Evolutionary conservation across 2,797 vertebrate genomes (phyloP).

Genomic region (Distichodus sexfasciatus): DNA sequence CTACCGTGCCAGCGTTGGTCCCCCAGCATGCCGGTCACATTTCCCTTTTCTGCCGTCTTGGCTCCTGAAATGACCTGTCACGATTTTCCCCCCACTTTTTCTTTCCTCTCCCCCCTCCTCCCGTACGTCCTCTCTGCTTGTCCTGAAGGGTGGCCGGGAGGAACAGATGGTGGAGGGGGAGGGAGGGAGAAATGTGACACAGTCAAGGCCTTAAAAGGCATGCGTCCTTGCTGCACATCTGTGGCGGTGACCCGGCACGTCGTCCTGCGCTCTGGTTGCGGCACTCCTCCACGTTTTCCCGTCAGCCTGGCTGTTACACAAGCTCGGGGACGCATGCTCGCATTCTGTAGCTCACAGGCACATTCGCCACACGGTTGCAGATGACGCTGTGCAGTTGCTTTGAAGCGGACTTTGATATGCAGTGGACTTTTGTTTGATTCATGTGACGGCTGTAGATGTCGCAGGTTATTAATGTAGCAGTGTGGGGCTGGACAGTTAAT

Average conservation of each 20-base stretch:
- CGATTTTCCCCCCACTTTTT: neutral
- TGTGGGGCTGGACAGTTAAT: too few species aligned
- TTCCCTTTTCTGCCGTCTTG: conserved; percentile 67
- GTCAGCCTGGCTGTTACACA: conserved; percentile 45
- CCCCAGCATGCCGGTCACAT: conserved; percentile 41
- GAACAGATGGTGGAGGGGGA: neutral
- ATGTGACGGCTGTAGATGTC: neutral
- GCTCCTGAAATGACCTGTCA: conserved; percentile 50
- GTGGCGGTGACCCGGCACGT: conserved; percentile 3
- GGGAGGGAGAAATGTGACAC: conserved; percentile 8
- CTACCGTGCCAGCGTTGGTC: conserved; percentile 37
- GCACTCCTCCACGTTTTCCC: neutral
- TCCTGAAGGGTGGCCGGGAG: neutral
- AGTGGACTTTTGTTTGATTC: too few species aligned
- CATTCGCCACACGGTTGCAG: conserved; percentile 27
- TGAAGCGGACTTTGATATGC: too few species aligned
- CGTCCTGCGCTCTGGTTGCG: conserved; percentile 40
- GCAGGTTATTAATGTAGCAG: too few species aligned
- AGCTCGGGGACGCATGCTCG: conserved; percentile 5
- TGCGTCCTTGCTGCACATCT: conserved; percentile 11
- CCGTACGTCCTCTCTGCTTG: neutral
- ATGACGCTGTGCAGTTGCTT: neutral
- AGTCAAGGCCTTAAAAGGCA: conserved; percentile 19
- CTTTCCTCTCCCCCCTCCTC: neutral
- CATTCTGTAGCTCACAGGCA: conserved; percentile 24